phyloP scores from a whole-genome alignment of 2,113 vertebrate genomes.

The Kryptolebias marmoratus region DNA sequence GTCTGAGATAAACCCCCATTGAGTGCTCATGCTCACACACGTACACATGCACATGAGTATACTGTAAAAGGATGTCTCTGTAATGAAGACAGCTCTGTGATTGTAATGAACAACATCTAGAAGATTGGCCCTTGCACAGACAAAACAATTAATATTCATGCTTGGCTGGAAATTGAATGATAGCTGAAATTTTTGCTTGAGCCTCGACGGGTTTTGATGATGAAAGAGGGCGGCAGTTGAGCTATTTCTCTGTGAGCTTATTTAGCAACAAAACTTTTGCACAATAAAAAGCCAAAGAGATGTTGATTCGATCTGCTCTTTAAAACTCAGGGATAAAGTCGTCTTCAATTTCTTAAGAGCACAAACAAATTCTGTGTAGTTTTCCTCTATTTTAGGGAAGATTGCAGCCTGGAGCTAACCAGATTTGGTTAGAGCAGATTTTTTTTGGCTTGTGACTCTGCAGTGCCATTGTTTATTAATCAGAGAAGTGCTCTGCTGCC shows the following conservation, averaged over 20 bases:
- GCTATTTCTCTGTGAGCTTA: constrained; percentile 22
- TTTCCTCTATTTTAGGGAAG: constrained; percentile 31
- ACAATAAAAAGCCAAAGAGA: constrained; percentile 10
- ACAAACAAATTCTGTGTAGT: constrained; percentile 16
- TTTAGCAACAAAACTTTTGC: constrained; percentile 30
- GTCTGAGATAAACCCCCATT: constrained; percentile 40
- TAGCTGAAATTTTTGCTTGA: constrained; percentile 29
- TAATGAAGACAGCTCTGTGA: constrained; percentile 66
- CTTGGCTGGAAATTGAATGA: constrained; percentile 57
- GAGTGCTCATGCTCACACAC: constrained; percentile 16
- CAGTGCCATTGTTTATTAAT: constrained; percentile 59
- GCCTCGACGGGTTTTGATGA: constrained; percentile 31
- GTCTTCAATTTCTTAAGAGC: constrained; percentile 19
- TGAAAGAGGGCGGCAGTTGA: constrained; percentile 23
- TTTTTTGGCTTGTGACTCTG: constrained; percentile 60
- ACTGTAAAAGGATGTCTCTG: constrained; percentile 39
- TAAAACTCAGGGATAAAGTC: constrained; percentile 28
- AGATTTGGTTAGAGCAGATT: constrained; percentile 41
- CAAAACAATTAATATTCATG: constrained; percentile 70
- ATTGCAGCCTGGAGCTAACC: constrained; percentile 41
- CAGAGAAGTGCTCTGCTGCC: constrained; percentile 62
- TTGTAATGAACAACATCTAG: constrained; percentile 65
- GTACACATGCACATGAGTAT: constrained; percentile 5
- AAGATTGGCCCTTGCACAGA: constrained; percentile 53
- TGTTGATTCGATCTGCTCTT: constrained; percentile 19